Conservation (phyloP, 2,113 vertebrate species). For the Ceyx margarethae region DNA sequence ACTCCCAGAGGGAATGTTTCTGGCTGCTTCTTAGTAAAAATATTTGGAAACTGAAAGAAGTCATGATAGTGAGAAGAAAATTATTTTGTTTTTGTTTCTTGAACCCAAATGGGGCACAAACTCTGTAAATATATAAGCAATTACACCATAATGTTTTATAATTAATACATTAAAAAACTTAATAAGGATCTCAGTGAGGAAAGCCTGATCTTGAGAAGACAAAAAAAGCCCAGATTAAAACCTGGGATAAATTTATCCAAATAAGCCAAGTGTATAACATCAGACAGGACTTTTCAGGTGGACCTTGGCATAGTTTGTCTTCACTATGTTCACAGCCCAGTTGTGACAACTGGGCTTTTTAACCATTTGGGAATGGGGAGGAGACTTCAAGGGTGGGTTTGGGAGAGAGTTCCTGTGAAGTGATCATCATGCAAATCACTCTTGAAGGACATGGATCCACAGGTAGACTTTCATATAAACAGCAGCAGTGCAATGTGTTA, state of each 20-base stretch:
- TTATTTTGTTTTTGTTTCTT: not conserved
- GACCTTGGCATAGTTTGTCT: not conserved
- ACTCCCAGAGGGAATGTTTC: not conserved
- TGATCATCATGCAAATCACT: not conserved
- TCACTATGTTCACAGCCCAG: not conserved
- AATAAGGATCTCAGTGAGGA: not conserved
- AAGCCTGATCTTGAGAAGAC: not conserved
- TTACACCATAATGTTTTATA: not conserved
- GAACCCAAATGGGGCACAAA: too few relatives aligned
- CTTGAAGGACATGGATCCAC: not conserved
- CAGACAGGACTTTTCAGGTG: not conserved
- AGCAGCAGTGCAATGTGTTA: not conserved
- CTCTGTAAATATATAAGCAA: not conserved
- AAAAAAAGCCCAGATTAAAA: not conserved
- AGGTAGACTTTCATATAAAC: not conserved
- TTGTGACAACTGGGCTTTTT: not conserved
- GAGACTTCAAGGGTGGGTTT: not conserved
- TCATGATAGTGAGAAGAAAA: not conserved
- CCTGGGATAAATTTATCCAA: not conserved
- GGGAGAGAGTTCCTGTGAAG: not conserved
- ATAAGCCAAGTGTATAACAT: not conserved
- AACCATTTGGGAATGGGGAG: not conserved
- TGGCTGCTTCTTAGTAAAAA: not conserved
- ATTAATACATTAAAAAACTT: not conserved
- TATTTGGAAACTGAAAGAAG: not conserved